Conservation (phyloP, 2,797 vertebrate species). For the Melanogrammus aeglefinus region DNA sequence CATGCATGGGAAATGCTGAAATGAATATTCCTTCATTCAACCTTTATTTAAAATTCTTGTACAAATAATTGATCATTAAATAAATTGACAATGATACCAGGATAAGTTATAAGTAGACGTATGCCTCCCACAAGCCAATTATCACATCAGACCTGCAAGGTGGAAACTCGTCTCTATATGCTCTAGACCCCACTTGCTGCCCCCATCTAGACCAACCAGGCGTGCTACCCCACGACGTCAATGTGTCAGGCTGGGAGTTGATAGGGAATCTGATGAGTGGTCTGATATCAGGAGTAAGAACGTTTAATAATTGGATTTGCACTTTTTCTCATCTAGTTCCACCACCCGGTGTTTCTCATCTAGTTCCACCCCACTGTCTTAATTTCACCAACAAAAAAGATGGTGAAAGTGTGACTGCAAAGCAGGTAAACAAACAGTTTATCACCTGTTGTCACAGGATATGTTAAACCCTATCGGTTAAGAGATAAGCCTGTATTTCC, state of each 20-base stretch:
- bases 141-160: neutral
- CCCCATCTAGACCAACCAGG: neutral
- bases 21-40: neutral
- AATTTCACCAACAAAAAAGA: neutral
- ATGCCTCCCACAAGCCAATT: neutral
- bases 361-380: neutral
- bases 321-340: neutral
- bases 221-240: neutral
- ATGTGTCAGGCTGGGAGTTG: neutral
- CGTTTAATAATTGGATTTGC: too few species aligned
- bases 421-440: neutral
- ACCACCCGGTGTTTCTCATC: neutral
- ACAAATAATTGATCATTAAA: too few species aligned
- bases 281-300: neutral
- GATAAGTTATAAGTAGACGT: neutral
- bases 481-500: too few species aligned
- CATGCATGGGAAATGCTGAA: neutral
- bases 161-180: neutral
- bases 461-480: neutral
- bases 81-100: too few species aligned
- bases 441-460: neutral
- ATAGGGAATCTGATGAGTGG: neutral
- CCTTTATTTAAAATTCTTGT: too few species aligned
- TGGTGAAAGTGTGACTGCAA: neutral
- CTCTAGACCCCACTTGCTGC: neutral